Base-by-base conservation (phyloP, 2,888 invertebrate genomes). In the Drosophila mayaguana region DNA sequence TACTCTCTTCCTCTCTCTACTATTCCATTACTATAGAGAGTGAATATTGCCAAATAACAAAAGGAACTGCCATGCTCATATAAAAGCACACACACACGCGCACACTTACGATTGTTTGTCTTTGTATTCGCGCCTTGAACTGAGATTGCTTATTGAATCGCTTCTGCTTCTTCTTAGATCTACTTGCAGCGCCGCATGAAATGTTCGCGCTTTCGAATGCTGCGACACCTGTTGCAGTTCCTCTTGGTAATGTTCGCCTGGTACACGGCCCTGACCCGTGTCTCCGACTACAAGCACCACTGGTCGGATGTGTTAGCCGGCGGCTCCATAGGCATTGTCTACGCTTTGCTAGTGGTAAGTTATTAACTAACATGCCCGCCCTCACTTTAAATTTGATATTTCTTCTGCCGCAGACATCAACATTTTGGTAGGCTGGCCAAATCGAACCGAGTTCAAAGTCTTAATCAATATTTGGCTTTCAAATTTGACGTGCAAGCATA, bases 281-380 rank as follows among this genome's bases (percentile, higher is more conserved):
- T 99, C 56, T 97, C 97, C 3, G 97, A 99, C 94, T 98, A 98
- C 94, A 98, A 99, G 92, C 99, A 99, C 93, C 99, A 99, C 91
- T 98, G 98, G 97, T 98, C 97, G 90, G 99, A 99, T 93, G 99
- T 99, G 0, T 93, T 99, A 28, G 96, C 96, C 62, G 99, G 99
- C 0, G 94, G 95, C 70, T 86, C 93, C 40, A 94, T 97, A 69
- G 97, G 97, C 14, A 92, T 94, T 32, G 87, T 95, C 32, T 94
- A 94, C 70, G 96, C 97, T 62, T 83, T 96, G 59, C 91, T 96
- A 72, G 94, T 95, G 92, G 97, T 97, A 91, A 94, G 95, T 94
- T 12, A 9, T 16, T 20, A 4, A 6, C 18, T 18, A 20, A 16
- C 20, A 11, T 9, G 2, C n/a, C n/a, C 12, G 22, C 34, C 6